These are phyloP conservation scores for Otis tarda DNA, from an alignment of 2,113 vertebrate genomes.

Conservation along the genomic window DNA sequence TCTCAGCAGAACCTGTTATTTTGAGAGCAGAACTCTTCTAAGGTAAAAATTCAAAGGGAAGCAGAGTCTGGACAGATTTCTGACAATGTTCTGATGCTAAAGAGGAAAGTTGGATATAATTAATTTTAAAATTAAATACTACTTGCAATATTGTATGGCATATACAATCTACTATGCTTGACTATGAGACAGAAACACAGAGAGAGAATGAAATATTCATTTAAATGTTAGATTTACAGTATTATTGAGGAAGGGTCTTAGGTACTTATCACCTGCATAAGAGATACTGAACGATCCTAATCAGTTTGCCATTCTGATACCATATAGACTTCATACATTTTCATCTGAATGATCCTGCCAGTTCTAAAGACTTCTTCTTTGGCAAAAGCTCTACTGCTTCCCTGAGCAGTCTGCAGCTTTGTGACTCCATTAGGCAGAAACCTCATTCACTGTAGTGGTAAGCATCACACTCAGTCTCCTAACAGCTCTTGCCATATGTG, in stretches of 20 bases:
- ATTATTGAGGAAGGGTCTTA: neutral
- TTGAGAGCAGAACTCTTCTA: neutral
- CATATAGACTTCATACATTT: neutral
- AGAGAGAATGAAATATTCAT: neutral
- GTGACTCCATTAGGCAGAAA: neutral
- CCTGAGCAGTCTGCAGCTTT: neutral
- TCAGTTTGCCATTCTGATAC: neutral
- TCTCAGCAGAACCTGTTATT: neutral
- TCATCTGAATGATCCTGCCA: neutral
- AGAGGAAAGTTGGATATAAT: neutral
- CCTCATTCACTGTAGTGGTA: neutral
- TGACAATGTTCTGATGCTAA: neutral
- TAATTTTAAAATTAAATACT: neutral
- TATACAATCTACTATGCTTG: neutral
- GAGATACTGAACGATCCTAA: neutral
- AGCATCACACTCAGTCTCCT: neutral
- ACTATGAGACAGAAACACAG: neutral
- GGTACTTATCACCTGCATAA: neutral
- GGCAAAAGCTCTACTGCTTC: neutral
- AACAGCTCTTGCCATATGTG: neutral
- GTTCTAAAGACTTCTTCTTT: neutral
- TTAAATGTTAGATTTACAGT: neutral
- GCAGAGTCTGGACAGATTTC: neutral
- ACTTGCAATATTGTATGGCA: neutral
- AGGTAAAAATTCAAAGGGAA: neutral